Conservation (phyloP, 2,113 vertebrate genomes). For the Melanerpes aurifrons region DNA sequence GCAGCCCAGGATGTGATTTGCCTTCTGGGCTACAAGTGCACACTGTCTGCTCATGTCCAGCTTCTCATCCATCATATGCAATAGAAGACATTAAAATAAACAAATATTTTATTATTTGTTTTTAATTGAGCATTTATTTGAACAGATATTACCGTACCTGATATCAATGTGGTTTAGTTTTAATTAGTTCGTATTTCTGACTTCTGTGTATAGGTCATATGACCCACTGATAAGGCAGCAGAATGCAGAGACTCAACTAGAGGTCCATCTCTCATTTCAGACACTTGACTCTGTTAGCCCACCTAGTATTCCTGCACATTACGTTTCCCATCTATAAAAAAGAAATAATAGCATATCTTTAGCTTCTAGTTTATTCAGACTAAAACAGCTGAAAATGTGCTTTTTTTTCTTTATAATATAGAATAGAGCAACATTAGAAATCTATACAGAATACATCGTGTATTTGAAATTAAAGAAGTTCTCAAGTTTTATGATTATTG, state of each 20-base stretch:
- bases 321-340: not conserved
- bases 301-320: not conserved
- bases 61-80: no score
- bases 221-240: not conserved
- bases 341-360: not conserved
- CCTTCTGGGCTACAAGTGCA: not conserved
- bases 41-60: no score
- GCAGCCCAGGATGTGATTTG: no score
- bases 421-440: not conserved
- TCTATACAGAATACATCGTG: not conserved
- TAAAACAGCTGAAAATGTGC: not conserved
- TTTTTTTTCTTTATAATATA: not conserved
- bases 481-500: not conserved
- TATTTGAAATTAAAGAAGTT: not conserved
- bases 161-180: not conserved
- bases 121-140: not conserved
- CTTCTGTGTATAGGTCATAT: not conserved
- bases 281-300: not conserved
- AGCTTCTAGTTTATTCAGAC: not conserved
- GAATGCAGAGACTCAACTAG: not conserved
- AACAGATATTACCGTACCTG: not conserved
- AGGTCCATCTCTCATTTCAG: not conserved
- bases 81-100: not conserved
- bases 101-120: not conserved
- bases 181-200: not conserved